phyloP scores from a whole-genome alignment of 2,888 invertebrate genomes.

The Hylaea fasciaria region DNA sequence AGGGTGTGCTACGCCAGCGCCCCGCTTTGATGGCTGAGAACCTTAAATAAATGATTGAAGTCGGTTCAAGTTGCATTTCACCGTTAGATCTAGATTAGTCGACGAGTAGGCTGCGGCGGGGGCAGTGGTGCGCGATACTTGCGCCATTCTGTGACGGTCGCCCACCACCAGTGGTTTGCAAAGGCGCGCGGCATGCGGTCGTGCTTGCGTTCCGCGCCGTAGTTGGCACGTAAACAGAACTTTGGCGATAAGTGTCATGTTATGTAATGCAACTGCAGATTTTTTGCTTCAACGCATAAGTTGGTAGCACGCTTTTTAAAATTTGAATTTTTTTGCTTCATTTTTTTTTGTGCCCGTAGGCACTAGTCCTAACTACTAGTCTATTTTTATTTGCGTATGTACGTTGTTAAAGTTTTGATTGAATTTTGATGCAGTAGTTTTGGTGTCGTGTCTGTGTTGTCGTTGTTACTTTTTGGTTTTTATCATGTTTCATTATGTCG shows the following conservation, averaged over 20 bases:
- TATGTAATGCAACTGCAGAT: conserved; percentile 21
- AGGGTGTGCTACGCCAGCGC: no score
- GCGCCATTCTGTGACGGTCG: background rate
- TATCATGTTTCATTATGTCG: no score
- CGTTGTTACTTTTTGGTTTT: background rate
- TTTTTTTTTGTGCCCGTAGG: background rate
- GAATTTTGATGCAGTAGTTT: background rate
- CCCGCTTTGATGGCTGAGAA: conserved; percentile 3
- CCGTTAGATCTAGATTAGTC: conserved; percentile 38
- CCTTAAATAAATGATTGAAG: conserved; percentile 31
- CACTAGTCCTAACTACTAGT: background rate
- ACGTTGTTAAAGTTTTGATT: background rate
- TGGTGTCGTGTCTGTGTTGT: background rate
- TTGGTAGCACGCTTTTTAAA: conserved; percentile 4
- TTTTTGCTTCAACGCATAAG: conserved; percentile 16
- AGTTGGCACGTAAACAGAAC: background rate
- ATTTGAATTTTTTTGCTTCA: no score
- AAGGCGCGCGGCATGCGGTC: conserved; percentile 16
- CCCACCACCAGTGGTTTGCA: background rate
- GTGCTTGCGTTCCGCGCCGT: background rate
- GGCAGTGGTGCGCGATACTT: conserved; percentile 7
- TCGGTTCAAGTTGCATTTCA: conserved; percentile 47
- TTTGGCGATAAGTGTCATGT: conserved; percentile 1
- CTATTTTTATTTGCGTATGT: background rate
- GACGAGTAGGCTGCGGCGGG: conserved; percentile 9